These are phyloP conservation scores for Pteronura brasiliensis DNA, from an alignment of 2,113 vertebrate species.

Conservation along the genomic window DNA sequence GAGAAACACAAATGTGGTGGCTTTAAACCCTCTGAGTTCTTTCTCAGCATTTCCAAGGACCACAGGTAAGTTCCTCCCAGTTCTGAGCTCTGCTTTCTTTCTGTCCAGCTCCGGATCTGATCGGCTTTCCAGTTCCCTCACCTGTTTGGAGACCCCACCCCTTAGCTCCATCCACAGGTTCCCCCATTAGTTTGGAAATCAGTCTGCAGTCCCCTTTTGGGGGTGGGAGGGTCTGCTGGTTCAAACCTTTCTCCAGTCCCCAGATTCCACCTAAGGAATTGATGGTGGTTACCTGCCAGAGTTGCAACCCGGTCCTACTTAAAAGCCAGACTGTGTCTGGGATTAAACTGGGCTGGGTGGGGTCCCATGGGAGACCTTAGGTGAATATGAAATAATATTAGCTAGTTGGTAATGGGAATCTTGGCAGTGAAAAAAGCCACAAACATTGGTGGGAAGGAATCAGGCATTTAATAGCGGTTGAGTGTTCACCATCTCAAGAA, in stretches of 20 bases:
- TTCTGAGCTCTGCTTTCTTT: neutral
- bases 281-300: neutral
- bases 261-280: neutral
- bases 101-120: neutral
- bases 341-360: neutral
- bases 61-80: neutral
- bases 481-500: neutral
- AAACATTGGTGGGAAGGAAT: neutral
- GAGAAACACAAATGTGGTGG: neutral
- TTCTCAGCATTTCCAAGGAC: neutral
- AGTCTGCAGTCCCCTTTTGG: neutral
- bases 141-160: neutral
- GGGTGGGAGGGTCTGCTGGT: neutral
- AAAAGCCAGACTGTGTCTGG: neutral
- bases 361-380: neutral
- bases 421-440: neutral
- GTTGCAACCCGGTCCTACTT: neutral
- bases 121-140: neutral
- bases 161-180: neutral
- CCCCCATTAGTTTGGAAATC: neutral
- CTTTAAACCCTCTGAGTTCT: neutral
- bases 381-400: neutral
- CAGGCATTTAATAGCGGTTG: neutral
- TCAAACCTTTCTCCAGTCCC: neutral
- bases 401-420: neutral